These are phyloP conservation scores for Hybos culiciformis DNA, from an alignment of 2,888 invertebrate species.

Conservation along the genomic window DNA sequence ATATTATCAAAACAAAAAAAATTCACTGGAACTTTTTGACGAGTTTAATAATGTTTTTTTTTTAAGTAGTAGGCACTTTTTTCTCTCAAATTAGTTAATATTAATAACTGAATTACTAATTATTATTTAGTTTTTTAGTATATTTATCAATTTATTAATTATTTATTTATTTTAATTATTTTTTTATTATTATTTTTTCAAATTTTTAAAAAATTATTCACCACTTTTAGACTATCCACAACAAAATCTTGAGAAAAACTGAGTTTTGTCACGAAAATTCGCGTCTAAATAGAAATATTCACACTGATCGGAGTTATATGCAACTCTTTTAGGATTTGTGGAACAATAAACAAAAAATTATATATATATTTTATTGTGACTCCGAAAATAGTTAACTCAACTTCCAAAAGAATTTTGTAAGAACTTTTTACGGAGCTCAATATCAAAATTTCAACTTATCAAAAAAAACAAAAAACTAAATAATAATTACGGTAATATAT, in stretches of 20 bases:
- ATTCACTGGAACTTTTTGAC: too few relatives aligned
- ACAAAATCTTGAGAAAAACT: background rate
- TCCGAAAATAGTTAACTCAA: background rate
- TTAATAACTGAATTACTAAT: too few relatives aligned
- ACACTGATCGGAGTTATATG: background rate
- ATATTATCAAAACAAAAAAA: too few relatives aligned
- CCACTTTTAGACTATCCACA: background rate
- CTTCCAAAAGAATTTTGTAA: background rate
- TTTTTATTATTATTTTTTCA: background rate
- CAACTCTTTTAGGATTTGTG: background rate
- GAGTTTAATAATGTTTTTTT: background rate
- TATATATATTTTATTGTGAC: background rate
- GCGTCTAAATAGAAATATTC: background rate
- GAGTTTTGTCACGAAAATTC: background rate
- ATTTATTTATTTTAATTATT: background rate
- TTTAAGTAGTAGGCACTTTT: too few relatives aligned
- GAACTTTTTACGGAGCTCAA: background rate
- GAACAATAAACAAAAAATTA: background rate
- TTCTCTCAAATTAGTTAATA: too few relatives aligned
- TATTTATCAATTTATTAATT: background rate
- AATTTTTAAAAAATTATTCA: background rate
- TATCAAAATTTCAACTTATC: background rate
- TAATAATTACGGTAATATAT: too few relatives aligned
- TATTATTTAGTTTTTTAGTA: too few relatives aligned
- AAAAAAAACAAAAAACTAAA: background rate